Base-by-base conservation (phyloP, 2,113 vertebrate species). In the Acrocephalus arundinaceus region DNA sequence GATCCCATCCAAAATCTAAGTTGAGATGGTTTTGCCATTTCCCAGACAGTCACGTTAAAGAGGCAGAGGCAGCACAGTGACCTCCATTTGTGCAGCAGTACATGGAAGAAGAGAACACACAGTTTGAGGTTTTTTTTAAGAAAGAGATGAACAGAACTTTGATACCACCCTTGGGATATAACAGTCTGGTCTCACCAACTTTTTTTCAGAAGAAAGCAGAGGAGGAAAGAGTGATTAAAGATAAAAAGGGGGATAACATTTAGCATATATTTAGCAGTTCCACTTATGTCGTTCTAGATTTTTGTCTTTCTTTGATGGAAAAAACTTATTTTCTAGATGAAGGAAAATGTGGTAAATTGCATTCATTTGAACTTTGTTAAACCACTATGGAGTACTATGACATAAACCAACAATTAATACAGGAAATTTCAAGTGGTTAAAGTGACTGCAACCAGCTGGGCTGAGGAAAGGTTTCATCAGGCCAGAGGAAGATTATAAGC, bases 361-460 rank as follows among this genome's bases (percentile, higher is more conserved):
- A 89, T 73, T 54, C 49, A 31, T 12, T 73, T 22, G 37, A 86
- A 85, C 9, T 70, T 77, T 2, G 1, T 74, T 90, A 77, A 94
- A 76, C 41, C 8, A 24, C 55, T 70, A 13, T 1, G 4, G 37
- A 89, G 8, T 16, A 52, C 76, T 83, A 35, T 41, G 73, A 68
- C 25, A 61, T 49, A 49, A 85, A 76, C 22, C 5, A 14, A 65
- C 87, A 85, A 79, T 65, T 87, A 93, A 66, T 57, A 75, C 19
- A 85, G 46, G 59, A 90, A 91, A 83, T 73, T 73, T 92, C 74
- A 96, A 90, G 92, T 88, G 55, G 25, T 78, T 94, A 46, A 87
- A 78, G 27, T 87, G 70, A 48, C 81, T 89, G 37, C 58, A 87
- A 82, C 77, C 81, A 94, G 87, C 90, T 93, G 78, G 70, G 78